phyloP scores from a whole-genome alignment of 2,797 vertebrate species.

The Adelosebastes latens region DNA sequence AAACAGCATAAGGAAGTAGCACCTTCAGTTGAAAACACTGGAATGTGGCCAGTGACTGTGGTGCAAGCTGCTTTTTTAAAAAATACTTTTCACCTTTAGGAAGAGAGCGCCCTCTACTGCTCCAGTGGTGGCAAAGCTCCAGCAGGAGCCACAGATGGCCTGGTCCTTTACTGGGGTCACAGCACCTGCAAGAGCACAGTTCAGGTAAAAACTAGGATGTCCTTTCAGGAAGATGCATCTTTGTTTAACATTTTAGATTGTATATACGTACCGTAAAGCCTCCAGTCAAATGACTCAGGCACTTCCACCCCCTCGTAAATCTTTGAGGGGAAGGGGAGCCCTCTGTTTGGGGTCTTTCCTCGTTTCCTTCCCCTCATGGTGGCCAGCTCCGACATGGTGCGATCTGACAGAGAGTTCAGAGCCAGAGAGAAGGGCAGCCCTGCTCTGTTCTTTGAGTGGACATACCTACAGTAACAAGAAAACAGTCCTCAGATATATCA shows the following conservation, averaged over 20 bases:
- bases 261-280: constrained; percentile 77
- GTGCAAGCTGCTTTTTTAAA: not conserved
- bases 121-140: constrained; percentile 85
- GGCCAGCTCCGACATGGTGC: constrained; percentile 76
- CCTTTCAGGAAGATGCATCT: not conserved
- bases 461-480: constrained; percentile 65
- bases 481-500: not conserved
- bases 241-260: not conserved
- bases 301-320: constrained; percentile 62
- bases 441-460: constrained; percentile 86
- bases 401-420: constrained; percentile 86
- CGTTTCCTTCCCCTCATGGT: constrained; percentile 76
- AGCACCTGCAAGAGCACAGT: constrained; percentile 75
- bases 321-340: constrained; percentile 75
- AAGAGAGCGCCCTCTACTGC: constrained; percentile 87
- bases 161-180: constrained; percentile 85
- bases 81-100: constrained; percentile 78
- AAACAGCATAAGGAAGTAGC: constrained; percentile 17
- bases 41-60: not conserved
- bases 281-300: constrained; percentile 85
- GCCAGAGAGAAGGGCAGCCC: constrained; percentile 81
- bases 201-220: accelerated
- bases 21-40: not conserved
- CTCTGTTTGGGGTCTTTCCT: constrained; percentile 72
- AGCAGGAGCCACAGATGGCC: constrained; percentile 87